phyloP scores from a whole-genome alignment of 2,888 invertebrate species.

The Idaea dimidiata region DNA sequence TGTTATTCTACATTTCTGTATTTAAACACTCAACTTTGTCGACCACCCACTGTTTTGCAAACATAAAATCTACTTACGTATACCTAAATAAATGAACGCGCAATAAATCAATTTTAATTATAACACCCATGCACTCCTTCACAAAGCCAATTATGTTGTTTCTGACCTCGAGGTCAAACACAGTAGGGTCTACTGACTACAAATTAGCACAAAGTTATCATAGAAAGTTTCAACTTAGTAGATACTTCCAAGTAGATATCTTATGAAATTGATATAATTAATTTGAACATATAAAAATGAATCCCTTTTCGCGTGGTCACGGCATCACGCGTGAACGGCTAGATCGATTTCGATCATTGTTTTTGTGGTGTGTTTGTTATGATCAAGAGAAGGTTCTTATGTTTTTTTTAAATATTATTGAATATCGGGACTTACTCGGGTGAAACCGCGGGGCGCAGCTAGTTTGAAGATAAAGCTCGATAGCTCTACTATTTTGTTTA shows the following conservation, averaged over 20 bases:
- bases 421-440: too few species aligned
- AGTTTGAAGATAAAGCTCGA: too few species aligned
- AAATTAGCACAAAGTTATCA: not conserved
- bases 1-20: constrained; percentile 48
- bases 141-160: not conserved
- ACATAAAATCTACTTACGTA: not conserved
- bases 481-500: too few species aligned
- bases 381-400: too few species aligned
- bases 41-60: constrained; percentile 17
- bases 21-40: constrained; percentile 42
- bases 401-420: too few species aligned
- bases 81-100: not conserved
- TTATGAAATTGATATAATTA: not conserved
- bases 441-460: too few species aligned
- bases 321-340: too few species aligned
- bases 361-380: too few species aligned
- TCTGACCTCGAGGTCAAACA: not conserved
- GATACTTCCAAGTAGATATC: not conserved
- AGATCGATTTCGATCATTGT: too few species aligned
- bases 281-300: too few species aligned
- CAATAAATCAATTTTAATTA: not conserved
- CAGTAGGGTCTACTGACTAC: not conserved
- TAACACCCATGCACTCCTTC: not conserved
- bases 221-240: not conserved
- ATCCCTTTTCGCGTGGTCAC: too few species aligned